A percentile compares a stretch with the other conserved stretches of the same genome.
phyloP scores from a whole-genome alignment of 2,888 invertebrate genomes.

The Patella caerulea region DNA sequence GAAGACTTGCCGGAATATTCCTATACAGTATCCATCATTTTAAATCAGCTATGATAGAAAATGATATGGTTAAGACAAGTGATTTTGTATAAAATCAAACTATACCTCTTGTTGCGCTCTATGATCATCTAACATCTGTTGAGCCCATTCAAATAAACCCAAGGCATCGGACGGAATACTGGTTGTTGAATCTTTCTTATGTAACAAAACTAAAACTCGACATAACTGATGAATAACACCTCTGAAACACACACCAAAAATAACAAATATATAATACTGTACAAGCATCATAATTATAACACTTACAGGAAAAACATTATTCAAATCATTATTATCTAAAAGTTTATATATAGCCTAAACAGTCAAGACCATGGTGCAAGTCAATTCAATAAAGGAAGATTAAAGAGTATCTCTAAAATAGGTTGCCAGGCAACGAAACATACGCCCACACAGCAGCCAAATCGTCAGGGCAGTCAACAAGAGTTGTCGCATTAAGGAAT shows the following conservation, averaged over 20 bases:
- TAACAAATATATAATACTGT: not conserved
- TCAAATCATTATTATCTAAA: too few species aligned
- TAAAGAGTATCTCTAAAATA: too few species aligned
- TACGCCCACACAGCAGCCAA: too few species aligned
- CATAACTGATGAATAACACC: conserved; percentile 65
- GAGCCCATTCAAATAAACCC: conserved; percentile 63
- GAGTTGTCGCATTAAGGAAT: too few species aligned
- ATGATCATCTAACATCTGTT: conserved; percentile 63
- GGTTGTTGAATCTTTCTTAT: conserved; percentile 57
- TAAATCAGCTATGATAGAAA: too few species aligned
- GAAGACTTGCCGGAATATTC: too few species aligned
- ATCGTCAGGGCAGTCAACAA: too few species aligned
- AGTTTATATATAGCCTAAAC: not conserved
- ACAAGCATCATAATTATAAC: not conserved
- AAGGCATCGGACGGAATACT: conserved; percentile 63
- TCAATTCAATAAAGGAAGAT: not conserved
- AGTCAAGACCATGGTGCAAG: not conserved
- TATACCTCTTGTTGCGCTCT: conserved; percentile 30
- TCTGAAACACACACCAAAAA: conserved; percentile 38
- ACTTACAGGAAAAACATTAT: not conserved
- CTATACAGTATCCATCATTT: too few species aligned
- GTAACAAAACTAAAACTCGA: conserved; percentile 59
- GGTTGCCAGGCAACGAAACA: too few species aligned
- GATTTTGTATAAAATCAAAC: too few species aligned
- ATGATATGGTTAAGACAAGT: too few species aligned